Conservation (phyloP, 2,888 invertebrate species). For the Plusia festucae region DNA sequence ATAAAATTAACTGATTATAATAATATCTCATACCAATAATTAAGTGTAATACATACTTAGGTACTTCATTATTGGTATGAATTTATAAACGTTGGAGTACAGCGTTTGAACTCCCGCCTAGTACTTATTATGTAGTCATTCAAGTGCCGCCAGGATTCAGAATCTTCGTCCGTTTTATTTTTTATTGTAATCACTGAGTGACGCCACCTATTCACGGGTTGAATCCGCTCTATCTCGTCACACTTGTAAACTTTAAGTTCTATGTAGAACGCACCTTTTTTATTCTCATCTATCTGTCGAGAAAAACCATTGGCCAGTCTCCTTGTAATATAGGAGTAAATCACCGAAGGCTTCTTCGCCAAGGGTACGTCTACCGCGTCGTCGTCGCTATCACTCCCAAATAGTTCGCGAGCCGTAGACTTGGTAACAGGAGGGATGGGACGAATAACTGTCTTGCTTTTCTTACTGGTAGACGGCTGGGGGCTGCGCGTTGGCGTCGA, state of each 20-base stretch:
- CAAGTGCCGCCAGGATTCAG: conserved; percentile 10
- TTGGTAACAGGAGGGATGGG: conserved; percentile 8
- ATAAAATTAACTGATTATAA: too few species aligned
- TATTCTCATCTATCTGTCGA: conserved; percentile 6
- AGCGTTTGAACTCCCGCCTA: conserved; percentile 5
- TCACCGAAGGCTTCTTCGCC: too few species aligned
- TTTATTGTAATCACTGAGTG: conserved; percentile 7
- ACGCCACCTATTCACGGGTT: conserved; percentile 10
- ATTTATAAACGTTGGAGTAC: conserved; percentile 11
- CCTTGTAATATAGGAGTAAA: conserved; percentile 7
- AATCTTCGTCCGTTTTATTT: conserved; percentile 9
- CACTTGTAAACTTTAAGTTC: conserved; percentile 8
- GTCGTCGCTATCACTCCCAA: conserved; percentile 6
- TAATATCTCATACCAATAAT: too few species aligned
- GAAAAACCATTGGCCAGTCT: conserved; percentile 10
- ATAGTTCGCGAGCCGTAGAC: conserved; percentile 5
- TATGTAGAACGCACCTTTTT: conserved; percentile 9
- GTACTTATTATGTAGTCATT: conserved; percentile 8
- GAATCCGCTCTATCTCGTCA: conserved; percentile 6
- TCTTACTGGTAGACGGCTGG: too few species aligned
- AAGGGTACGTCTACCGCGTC: background rate
- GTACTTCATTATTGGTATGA: too few species aligned
- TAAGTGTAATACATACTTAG: too few species aligned
- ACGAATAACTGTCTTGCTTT: too few species aligned
- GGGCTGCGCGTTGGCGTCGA: too few species aligned